phyloP scores from a whole-genome alignment of 2,888 invertebrate genomes.

The Tenthredo distinguenda region DNA sequence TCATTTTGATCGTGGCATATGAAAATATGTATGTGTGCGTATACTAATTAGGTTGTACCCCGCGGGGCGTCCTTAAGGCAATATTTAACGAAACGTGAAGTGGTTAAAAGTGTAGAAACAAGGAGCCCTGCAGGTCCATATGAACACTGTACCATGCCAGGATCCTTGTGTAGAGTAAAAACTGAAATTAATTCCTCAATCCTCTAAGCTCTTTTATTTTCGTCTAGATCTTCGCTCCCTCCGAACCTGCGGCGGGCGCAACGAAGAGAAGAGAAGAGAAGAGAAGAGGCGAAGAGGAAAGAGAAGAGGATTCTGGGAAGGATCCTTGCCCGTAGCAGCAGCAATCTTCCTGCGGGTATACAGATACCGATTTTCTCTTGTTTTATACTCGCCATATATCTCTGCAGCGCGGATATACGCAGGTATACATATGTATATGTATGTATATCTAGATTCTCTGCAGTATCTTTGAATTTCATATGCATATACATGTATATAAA shows the following conservation, averaged over 20 bases:
- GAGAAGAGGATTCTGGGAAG: constrained; percentile 43
- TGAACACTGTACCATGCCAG: neutral
- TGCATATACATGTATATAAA: neutral
- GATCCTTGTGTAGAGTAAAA: constrained; percentile 9
- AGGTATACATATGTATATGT: neutral
- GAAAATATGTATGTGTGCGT: neutral
- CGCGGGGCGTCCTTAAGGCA: neutral
- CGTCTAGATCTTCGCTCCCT: constrained; percentile 39
- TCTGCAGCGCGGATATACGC: neutral
- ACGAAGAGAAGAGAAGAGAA: constrained; percentile 1
- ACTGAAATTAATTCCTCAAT: constrained; percentile 48
- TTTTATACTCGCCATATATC: neutral
- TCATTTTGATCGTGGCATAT: neutral
- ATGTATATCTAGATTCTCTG: neutral
- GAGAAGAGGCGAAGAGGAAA: neutral
- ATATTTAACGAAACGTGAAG: neutral
- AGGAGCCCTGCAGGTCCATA: neutral
- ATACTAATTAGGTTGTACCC: constrained; percentile 8
- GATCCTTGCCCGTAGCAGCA: constrained; percentile 43
- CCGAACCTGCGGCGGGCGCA: neutral
- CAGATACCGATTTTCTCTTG: constrained; percentile 9
- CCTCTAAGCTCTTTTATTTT: constrained; percentile 27
- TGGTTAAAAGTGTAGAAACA: neutral
- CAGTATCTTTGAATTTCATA: neutral
- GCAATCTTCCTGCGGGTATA: constrained; percentile 36